Evolutionary conservation across 2,797 vertebrate species (phyloP), one percentile per base, ranked within the genome.

Genomic region (Scarus forsteni): DNA sequence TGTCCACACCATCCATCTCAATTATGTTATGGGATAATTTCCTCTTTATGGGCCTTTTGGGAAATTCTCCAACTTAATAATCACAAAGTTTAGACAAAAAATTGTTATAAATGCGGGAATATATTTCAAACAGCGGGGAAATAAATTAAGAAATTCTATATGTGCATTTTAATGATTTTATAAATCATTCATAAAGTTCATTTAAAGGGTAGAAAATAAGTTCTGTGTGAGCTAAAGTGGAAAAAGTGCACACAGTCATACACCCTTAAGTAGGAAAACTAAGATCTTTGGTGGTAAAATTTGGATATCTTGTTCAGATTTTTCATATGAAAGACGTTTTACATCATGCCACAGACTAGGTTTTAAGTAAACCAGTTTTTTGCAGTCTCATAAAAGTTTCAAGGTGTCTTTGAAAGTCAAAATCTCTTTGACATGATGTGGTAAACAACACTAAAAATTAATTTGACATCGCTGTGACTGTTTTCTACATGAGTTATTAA

Each of bases 391-490:
- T 13, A 51, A 19, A 10, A 18, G 10, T 55, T 55, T 34, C 8
- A 50, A 60, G 18, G 5, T 60, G 50, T 18, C 11, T 65, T 60
- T 49, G 13, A 34, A 27, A 51, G 34, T 34, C 8, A 44, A 15
- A 53, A 18, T 10, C 45, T 66, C 16, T 60, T 60, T 72, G 9
- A 70, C 55, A 67, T 54, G 7, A n/a, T 54, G 15, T 38, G 59
- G 51, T 39, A 53, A 57, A 56, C 35, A 46, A 5, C 7, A 53
- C 10, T 73, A 52, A 46, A 15, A 3, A 39, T 50, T 39, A 4
- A 40, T 45, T 66, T 3, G 38, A 7, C 16, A 34, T 60, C 19
- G 36, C 40, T 35, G 5, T 15, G 11, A 38, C 39, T 9, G 36
- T 62, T 55, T 8, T 14, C 19, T 10, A 38, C n/a, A 51, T 40